phyloP scores from a whole-genome alignment of 2,113 vertebrate species.

The Rutilus rutilus region DNA sequence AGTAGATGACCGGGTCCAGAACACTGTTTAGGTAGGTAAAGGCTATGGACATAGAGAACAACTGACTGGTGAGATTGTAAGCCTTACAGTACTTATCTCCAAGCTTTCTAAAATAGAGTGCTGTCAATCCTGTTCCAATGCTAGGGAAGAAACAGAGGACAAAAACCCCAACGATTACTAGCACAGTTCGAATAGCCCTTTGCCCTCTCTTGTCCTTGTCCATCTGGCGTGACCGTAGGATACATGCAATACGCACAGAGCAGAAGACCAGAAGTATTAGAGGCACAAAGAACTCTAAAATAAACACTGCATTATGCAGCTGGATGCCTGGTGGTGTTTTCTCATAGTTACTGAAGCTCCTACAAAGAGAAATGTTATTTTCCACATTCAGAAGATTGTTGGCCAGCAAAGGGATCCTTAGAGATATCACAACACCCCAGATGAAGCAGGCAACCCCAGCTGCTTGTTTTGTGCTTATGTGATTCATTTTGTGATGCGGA shows the following conservation, averaged over 20 bases:
- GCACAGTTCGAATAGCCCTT: conserved; percentile 70
- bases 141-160: conserved; percentile 75
- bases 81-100: conserved; percentile 43
- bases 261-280: conserved; percentile 49
- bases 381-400: conserved; percentile 58
- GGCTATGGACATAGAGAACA: conserved; percentile 73
- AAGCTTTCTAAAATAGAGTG: conserved; percentile 39
- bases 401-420: conserved; percentile 70
- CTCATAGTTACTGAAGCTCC: conserved; percentile 72
- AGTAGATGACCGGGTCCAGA: conserved; percentile 76
- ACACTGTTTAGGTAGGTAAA: conserved; percentile 79
- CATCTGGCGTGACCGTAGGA: conserved; percentile 22
- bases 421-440: conserved; percentile 70
- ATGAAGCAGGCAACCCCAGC: conserved; percentile 50
- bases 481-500: conserved; percentile 71
- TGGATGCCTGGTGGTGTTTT: conserved; percentile 41
- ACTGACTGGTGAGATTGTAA: conserved; percentile 62
- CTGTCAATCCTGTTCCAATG: conserved; percentile 62
- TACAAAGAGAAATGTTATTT: conserved; percentile 62
- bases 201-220: conserved; percentile 46
- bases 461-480: conserved; percentile 63
- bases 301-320: conserved; percentile 58
- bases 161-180: conserved; percentile 62
- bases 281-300: conserved; percentile 50
- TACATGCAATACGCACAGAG: conserved; percentile 40